These are phyloP conservation scores for Marronus borbonicus DNA, from an alignment of 2,888 invertebrate species.

Conservation along the genomic window DNA sequence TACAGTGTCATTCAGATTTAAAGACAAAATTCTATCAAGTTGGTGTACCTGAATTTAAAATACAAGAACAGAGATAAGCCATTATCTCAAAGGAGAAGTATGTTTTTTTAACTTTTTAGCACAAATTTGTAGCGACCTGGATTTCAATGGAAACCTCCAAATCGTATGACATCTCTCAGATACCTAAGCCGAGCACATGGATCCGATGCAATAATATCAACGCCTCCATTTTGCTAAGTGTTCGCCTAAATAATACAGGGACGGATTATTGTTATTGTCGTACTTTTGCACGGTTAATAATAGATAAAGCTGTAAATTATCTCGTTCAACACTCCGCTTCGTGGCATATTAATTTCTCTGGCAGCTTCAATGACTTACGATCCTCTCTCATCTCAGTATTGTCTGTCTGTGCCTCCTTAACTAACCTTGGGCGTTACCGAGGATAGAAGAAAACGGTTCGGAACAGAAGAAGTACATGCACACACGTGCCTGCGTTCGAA, in stretches of 20 bases:
- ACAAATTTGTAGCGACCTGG: too few species aligned
- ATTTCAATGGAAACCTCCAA: too few species aligned
- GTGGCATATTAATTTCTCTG: neutral
- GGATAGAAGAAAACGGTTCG: neutral
- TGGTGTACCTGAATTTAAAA: too few species aligned
- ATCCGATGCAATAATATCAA: too few species aligned
- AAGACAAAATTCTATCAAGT: too few species aligned
- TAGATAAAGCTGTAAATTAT: conserved; percentile 23
- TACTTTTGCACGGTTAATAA: neutral
- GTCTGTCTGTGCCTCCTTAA: conserved; percentile 1
- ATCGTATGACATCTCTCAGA: too few species aligned
- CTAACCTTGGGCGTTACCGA: conserved; percentile 8
- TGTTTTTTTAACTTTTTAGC: too few species aligned
- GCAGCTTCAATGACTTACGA: conserved; percentile 10
- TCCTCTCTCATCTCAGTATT: neutral
- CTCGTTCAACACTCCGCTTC: neutral
- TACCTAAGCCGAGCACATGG: too few species aligned
- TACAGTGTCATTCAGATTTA: too few species aligned
- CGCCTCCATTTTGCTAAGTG: too few species aligned
- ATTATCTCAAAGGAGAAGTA: too few species aligned
- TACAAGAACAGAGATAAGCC: too few species aligned
- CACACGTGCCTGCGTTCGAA: neutral
- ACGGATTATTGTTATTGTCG: neutral
- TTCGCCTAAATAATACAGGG: neutral
- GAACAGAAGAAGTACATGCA: neutral